Conservation (phyloP, 2,113 vertebrate genomes). For the Hippocampus mohnikei region DNA sequence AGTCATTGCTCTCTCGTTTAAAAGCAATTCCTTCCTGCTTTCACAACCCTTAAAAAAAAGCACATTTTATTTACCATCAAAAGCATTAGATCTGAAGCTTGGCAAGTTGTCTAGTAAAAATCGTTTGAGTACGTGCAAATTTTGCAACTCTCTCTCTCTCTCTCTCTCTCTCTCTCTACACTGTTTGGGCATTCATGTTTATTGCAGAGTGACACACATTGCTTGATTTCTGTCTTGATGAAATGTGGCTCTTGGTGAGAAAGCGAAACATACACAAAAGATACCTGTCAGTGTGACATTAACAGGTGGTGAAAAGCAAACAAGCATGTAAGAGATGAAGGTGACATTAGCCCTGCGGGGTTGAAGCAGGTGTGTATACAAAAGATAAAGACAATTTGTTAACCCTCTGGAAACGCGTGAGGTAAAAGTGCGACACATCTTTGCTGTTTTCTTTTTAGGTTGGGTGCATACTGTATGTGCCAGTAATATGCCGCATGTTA, state of each 20-base stretch:
- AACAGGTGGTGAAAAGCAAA: constrained; percentile 51
- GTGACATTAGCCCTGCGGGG: constrained; percentile 56
- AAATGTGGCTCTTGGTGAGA: constrained; percentile 8
- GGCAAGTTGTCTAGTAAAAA: too few relatives aligned
- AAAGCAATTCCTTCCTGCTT: too few relatives aligned
- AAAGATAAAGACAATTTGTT: constrained; percentile 30
- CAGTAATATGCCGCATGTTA: background rate
- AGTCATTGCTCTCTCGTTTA: too few relatives aligned
- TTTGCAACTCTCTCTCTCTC: too few relatives aligned
- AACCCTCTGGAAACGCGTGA: constrained; percentile 30
- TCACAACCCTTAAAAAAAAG: too few relatives aligned
- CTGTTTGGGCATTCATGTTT: too few relatives aligned
- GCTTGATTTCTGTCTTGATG: background rate
- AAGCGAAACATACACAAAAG: constrained; percentile 13
- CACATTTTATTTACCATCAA: too few relatives aligned
- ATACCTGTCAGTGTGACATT: constrained; percentile 39
- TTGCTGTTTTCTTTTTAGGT: background rate
- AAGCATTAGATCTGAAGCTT: too few relatives aligned
- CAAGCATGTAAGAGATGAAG: constrained; percentile 46
- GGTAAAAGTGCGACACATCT: constrained; percentile 1
- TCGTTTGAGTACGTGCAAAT: too few relatives aligned
- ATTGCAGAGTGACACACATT: too few relatives aligned
- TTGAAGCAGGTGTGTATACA: constrained; percentile 37
- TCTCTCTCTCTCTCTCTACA: too few relatives aligned
- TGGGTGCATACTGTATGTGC: background rate